Conservation (phyloP, 2,113 vertebrate species). For the Athene cunicularia region DNA sequence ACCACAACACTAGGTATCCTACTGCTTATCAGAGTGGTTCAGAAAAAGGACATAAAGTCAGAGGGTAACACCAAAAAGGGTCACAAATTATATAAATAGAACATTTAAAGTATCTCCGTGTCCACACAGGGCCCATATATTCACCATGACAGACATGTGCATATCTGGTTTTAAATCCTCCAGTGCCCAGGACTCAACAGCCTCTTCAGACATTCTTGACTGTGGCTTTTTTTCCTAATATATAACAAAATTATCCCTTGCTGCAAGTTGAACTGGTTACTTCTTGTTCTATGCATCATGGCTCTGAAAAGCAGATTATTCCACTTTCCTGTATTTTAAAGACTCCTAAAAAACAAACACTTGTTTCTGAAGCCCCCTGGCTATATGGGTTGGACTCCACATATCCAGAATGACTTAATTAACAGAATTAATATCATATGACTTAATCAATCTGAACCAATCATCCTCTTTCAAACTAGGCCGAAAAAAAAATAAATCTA, state of each 20-base stretch:
- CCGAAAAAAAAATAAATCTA: neutral
- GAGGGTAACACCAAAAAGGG: neutral
- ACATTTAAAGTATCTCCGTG: neutral
- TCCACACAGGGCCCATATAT: neutral
- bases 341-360: neutral
- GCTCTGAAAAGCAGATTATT: neutral
- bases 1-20: neutral
- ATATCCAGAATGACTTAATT: neutral
- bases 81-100: neutral
- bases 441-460: neutral
- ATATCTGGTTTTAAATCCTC: neutral
- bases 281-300: neutral
- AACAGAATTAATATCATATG: neutral
- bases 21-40: neutral
- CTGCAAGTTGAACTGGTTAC: neutral
- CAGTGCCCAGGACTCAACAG: neutral
- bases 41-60: neutral
- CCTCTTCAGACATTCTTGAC: neutral
- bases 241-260: neutral
- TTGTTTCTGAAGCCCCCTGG: neutral
- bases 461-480: neutral
- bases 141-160: neutral
- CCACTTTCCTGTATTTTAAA: neutral
- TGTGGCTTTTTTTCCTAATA: neutral
- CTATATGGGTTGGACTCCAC: neutral